Percentiles rank a stretch among this genome's conserved stretches.
These are phyloP conservation scores for Chroicocephalus ridibundus DNA, from an alignment of 2,113 vertebrate genomes.

Conservation along the genomic window DNA sequence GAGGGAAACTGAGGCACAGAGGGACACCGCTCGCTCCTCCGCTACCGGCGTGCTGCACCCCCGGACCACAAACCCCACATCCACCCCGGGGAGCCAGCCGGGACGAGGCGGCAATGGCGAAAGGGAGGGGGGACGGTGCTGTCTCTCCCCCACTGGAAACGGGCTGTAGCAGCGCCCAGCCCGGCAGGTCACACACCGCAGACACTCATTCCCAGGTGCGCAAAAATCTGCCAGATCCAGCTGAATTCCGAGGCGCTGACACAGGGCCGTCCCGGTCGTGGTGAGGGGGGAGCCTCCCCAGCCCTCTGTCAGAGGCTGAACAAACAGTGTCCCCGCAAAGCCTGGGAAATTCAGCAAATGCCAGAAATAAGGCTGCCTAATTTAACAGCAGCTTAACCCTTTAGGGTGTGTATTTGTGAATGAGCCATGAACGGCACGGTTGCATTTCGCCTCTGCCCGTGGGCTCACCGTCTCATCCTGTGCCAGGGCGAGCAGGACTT, in stretches of 20 bases:
- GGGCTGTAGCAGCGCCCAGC: neutral
- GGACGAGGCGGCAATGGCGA: accelerated
- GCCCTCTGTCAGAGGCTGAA: neutral
- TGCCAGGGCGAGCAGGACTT: neutral
- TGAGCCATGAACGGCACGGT: neutral
- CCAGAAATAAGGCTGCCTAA: neutral
- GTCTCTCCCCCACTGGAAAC: neutral
- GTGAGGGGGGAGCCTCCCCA: neutral
- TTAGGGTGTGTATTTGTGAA: neutral
- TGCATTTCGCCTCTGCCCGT: neutral
- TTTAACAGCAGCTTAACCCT: neutral
- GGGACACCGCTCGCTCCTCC: neutral
- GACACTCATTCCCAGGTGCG: neutral
- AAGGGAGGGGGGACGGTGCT: neutral
- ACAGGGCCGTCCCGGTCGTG: accelerated
- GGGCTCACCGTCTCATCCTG: neutral
- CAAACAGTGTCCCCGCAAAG: neutral
- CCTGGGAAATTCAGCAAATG: neutral
- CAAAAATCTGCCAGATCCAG: neutral
- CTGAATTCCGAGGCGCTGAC: neutral
- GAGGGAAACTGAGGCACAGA: neutral
- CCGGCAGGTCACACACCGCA: neutral
- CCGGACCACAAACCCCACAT: neutral
- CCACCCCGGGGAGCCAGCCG: neutral
- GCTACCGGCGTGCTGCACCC: accelerated